phyloP scores from a whole-genome alignment of 2,797 vertebrate species.

The Antrozous pallidus region DNA sequence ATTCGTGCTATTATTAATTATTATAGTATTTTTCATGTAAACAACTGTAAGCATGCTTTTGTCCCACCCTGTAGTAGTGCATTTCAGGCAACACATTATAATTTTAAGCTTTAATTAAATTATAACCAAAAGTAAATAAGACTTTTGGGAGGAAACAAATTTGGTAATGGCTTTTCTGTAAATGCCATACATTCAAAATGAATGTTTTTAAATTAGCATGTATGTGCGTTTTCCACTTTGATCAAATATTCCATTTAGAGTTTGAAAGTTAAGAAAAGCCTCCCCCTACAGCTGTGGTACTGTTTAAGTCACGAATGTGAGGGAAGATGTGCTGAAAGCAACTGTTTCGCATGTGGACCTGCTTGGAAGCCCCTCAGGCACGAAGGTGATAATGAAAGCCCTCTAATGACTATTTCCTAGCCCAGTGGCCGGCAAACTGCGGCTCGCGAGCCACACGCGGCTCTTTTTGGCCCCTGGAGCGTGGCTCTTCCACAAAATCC shows the following conservation, averaged over 20 bases:
- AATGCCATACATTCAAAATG: not conserved
- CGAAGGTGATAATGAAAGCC: not conserved
- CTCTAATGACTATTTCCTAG: not conserved
- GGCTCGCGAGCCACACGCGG: no score
- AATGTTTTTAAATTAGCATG: not conserved
- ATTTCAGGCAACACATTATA: not conserved
- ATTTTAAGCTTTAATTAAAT: not conserved
- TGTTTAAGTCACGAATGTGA: not conserved
- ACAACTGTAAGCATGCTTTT: not conserved
- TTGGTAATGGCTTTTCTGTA: not conserved
- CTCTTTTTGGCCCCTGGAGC: no score
- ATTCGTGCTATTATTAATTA: not conserved
- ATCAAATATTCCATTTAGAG: not conserved
- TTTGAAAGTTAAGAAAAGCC: slow-evolving; percentile 32
- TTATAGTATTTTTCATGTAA: not conserved
- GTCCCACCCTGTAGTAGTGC: not conserved
- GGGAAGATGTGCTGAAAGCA: not conserved
- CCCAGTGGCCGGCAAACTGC: no score
- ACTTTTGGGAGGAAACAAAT: not conserved
- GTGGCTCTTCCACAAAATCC: no score
- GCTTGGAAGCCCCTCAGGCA: not conserved
- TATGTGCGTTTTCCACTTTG: not conserved
- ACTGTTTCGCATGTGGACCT: slow-evolving; percentile 37
- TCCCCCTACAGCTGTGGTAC: not conserved
- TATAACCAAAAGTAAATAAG: not conserved